A percentile compares a stretch with the other conserved stretches of the same genome.
phyloP scores from a whole-genome alignment of 2,888 invertebrate genomes.

The Micoletzkya japonica region DNA sequence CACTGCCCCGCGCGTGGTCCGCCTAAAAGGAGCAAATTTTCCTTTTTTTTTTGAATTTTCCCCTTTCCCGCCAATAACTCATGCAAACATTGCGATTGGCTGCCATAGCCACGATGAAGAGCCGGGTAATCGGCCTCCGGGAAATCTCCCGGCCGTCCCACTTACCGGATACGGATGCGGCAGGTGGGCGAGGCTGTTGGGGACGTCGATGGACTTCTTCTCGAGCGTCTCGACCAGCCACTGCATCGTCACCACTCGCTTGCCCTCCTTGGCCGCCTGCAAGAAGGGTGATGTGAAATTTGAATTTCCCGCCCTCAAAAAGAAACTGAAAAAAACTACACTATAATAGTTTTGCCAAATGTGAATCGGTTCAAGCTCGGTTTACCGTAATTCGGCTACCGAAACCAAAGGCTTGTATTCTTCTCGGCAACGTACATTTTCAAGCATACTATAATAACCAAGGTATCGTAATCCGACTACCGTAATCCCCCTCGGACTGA shows the following conservation, averaged over 20 bases:
- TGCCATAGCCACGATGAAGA: too few relatives aligned
- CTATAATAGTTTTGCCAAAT: too few relatives aligned
- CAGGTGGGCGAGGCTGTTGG: conserved; percentile 90
- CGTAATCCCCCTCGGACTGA: neutral
- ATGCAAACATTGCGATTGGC: too few relatives aligned
- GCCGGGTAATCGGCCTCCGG: too few relatives aligned
- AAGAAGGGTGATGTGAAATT: neutral
- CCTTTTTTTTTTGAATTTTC: neutral
- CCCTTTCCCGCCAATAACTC: too few relatives aligned
- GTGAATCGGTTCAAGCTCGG: too few relatives aligned
- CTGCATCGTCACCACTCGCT: conserved; percentile 78
- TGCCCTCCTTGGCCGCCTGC: conserved; percentile 56
- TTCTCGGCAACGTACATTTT: neutral
- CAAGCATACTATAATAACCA: neutral
- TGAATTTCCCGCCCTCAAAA: too few relatives aligned
- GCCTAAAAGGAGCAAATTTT: neutral
- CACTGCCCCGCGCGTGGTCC: neutral
- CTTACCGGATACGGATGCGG: conserved; percentile 68
- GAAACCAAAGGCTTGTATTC: neutral
- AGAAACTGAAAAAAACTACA: too few relatives aligned
- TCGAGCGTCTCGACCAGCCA: conserved; percentile 89
- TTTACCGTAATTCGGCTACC: neutral
- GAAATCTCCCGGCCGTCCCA: neutral
- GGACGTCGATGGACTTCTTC: conserved; percentile 83
- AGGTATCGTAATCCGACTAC: neutral